A percentile compares a stretch with the other conserved stretches of the same genome.
phyloP scores from a whole-genome alignment of 2,113 vertebrate species.

The Cranoglanis bouderius region DNA sequence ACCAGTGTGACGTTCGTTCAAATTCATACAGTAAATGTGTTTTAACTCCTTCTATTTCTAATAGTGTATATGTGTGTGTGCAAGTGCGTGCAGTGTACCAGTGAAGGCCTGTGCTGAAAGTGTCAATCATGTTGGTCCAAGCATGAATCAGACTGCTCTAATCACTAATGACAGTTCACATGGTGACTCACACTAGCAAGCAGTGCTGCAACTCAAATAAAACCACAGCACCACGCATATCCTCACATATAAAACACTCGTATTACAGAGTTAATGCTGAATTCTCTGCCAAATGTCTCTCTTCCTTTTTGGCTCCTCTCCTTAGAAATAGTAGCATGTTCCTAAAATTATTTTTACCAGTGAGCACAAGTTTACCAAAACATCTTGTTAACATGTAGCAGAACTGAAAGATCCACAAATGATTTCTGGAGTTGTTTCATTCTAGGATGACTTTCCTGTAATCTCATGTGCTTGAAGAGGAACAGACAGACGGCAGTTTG shows the following conservation, averaged over 20 bases:
- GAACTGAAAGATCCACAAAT: background rate
- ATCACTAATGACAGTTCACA: slow-evolving; percentile 54
- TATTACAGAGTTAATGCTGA: background rate
- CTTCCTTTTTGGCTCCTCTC: background rate
- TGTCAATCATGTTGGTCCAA: slow-evolving; percentile 35
- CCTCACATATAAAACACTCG: slow-evolving; percentile 12
- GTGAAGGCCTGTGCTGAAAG: slow-evolving; percentile 16
- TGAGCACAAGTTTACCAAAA: background rate
- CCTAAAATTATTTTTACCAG: background rate
- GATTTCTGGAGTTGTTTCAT: background rate
- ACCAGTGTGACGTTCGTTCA: background rate
- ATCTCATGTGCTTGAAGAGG: background rate
- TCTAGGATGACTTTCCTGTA: background rate
- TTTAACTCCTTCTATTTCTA: background rate
- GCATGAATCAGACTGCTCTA: slow-evolving; percentile 47
- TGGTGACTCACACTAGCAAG: slow-evolving; percentile 42
- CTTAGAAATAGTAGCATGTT: slow-evolving; percentile 14
- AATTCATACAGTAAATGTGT: background rate
- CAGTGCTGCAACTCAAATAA: slow-evolving; percentile 30
- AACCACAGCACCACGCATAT: slow-evolving; percentile 34
- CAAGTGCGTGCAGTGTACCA: background rate
- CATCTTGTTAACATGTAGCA: background rate
- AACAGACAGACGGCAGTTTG: background rate
- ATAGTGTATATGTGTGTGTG: background rate
- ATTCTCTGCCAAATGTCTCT: background rate